A percentile compares a stretch with the other conserved stretches of the same genome.
phyloP scores from a whole-genome alignment of 2,113 vertebrate genomes.

The Bettongia penicillata region DNA sequence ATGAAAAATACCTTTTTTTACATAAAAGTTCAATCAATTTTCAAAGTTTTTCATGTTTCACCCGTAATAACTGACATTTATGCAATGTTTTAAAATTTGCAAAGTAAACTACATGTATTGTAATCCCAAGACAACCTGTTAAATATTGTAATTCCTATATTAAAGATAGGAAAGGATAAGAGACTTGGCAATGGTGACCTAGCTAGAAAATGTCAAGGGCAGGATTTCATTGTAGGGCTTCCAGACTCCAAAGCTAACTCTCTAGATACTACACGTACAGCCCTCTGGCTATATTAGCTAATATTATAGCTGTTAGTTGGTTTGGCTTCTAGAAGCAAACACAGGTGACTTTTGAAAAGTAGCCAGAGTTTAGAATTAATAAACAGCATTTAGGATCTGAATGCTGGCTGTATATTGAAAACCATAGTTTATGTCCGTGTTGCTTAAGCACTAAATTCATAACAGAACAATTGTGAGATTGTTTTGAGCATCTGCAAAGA shows the following conservation, averaged over 20 bases:
- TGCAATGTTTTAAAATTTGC: background rate
- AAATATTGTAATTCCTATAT: background rate
- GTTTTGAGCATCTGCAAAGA: slow-evolving; percentile 72
- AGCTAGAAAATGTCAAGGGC: background rate
- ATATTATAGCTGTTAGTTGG: slow-evolving; percentile 27
- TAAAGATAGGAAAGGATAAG: background rate
- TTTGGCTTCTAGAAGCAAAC: slow-evolving; percentile 44
- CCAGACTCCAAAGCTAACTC: background rate
- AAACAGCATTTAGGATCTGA: slow-evolving; percentile 36
- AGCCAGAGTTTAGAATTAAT: slow-evolving; percentile 51
- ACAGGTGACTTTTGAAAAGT: slow-evolving; percentile 61
- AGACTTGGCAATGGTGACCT: background rate
- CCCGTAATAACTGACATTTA: background rate
- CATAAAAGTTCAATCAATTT: slow-evolving; percentile 51
- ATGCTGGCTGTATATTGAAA: slow-evolving; percentile 48
- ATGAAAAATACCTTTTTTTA: background rate
- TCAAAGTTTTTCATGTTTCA: slow-evolving; percentile 26
- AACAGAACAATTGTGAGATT: slow-evolving; percentile 39
- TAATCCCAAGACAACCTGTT: background rate
- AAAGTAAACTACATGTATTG: background rate
- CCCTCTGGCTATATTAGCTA: background rate
- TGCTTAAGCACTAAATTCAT: slow-evolving; percentile 39
- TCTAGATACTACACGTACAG: background rate
- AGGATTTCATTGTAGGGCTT: background rate
- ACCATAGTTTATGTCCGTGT: slow-evolving; percentile 19